Evolutionary conservation across 2,888 invertebrate species (phyloP).

Genomic region (Hypomecis atomaria): DNA sequence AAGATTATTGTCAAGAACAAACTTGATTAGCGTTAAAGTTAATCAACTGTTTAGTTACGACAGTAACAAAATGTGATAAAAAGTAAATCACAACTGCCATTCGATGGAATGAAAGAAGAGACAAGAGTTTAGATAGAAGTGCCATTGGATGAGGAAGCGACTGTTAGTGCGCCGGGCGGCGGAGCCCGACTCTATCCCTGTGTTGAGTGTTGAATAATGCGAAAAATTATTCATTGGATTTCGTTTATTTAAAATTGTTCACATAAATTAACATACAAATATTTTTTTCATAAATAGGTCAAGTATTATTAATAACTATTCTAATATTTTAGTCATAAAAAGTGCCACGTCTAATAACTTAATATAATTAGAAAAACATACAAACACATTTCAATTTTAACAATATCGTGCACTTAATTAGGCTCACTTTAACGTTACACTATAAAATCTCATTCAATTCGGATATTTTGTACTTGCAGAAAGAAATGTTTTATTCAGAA

Average conservation of each 20-base stretch:
- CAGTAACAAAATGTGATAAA: conserved; percentile 70
- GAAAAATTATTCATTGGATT: conserved; percentile 77
- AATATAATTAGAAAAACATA: conserved; percentile 82
- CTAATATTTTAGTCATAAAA: conserved; percentile 75
- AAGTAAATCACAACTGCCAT: conserved; percentile 67
- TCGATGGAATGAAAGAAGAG: conserved; percentile 65
- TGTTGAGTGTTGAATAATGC: conserved; percentile 77
- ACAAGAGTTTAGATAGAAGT: conserved; percentile 68
- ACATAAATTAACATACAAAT: conserved; percentile 83
- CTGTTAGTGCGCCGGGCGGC: conserved; percentile 45
- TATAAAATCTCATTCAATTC: conserved; percentile 82
- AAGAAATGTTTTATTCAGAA: conserved; percentile 70
- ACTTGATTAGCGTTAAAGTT: conserved; percentile 69
- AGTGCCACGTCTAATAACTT: conserved; percentile 80
- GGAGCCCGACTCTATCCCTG: conserved; percentile 19
- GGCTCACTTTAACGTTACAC: conserved; percentile 81
- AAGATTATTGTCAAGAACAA: conserved; percentile 47
- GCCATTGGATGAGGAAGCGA: conserved; percentile 73
- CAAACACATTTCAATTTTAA: conserved; percentile 82
- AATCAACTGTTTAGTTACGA: conserved; percentile 80
- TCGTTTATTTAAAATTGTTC: conserved; percentile 82
- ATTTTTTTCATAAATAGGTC: conserved; percentile 71
- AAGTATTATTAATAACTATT: conserved; percentile 70
- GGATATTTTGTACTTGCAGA: conserved; percentile 82
- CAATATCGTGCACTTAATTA: conserved; percentile 84